Conservation (phyloP, 2,113 vertebrate genomes). For the Hypocryptadius cinnamomeus region DNA sequence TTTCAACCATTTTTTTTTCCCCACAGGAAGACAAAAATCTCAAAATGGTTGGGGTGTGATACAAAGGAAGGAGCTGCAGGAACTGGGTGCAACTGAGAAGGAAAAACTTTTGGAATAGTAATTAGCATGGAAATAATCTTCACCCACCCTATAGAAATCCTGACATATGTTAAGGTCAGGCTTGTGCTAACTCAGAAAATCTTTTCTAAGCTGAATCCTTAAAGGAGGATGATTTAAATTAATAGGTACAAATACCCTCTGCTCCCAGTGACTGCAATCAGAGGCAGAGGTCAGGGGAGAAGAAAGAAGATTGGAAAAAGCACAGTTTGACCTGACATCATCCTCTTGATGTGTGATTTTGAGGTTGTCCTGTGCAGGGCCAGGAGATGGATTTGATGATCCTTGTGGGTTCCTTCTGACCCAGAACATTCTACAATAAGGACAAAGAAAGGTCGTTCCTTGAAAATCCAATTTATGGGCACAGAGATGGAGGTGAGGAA, state of each 20-base stretch:
- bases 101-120: not conserved
- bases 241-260: not conserved
- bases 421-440: not conserved
- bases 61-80: not conserved
- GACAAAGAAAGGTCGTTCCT: not conserved
- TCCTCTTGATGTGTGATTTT: not conserved
- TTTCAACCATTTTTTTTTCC: rapidly evolving
- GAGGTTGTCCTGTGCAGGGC: not conserved
- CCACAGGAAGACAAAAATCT: not conserved
- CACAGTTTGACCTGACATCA: rapidly evolving
- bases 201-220: conserved; percentile 25
- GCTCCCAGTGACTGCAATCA: not conserved
- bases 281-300: not conserved
- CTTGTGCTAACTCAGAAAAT: not conserved
- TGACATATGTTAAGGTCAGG: not conserved
- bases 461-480: rapidly evolving
- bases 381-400: not conserved
- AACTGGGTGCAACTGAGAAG: not conserved
- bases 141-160: not conserved
- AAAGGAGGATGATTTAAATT: not conserved
- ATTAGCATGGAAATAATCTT: conserved; percentile 20
- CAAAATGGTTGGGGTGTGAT: not conserved
- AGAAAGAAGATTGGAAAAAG: not conserved
- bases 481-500: not conserved
- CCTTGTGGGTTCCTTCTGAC: no score